A percentile compares a stretch with the other conserved stretches of the same genome.
These are phyloP conservation scores for Panagrolaimus sp. DNA, from an alignment of 1,140 invertebrate genomes.

Conservation along the genomic window DNA sequence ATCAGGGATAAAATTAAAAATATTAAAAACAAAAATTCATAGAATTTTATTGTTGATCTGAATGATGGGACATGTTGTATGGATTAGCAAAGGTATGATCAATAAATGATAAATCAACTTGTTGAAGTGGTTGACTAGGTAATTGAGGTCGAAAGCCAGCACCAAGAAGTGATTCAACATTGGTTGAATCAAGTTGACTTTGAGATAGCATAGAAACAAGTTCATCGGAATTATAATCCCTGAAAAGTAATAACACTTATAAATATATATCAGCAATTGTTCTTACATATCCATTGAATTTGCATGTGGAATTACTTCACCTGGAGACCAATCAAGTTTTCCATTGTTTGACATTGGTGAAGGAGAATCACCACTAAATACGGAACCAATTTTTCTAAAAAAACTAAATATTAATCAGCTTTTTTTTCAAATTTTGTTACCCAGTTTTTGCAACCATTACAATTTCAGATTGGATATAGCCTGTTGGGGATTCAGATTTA, in stretches of 20 bases:
- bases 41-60: constrained; percentile 1
- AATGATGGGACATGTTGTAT: constrained; percentile 5
- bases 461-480: constrained; percentile 56
- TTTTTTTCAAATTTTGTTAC: constrained; percentile 20
- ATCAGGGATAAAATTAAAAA: neutral
- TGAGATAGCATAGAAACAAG: constrained; percentile 40
- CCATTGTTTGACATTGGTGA: constrained; percentile 52
- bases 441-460: constrained; percentile 58
- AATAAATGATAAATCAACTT: constrained; percentile 55
- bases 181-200: constrained; percentile 38
- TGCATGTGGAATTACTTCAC: constrained; percentile 39
- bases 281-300: constrained; percentile 56
- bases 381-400: constrained; percentile 42
- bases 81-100: constrained; percentile 25
- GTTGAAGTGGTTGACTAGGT: constrained; percentile 49
- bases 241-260: neutral
- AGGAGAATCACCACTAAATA: constrained; percentile 49
- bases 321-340: constrained; percentile 56
- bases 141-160: constrained; percentile 50
- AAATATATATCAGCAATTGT: neutral
- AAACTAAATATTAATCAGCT: neutral
- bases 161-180: constrained; percentile 55
- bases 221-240: constrained; percentile 36
- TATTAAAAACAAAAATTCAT: neutral
- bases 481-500: constrained; percentile 46